Percentiles rank a stretch among this genome's conserved stretches.
These are phyloP conservation scores for Myoxocephalus aenaeus DNA, from an alignment of 2,797 vertebrate genomes.

Conservation along the genomic window DNA sequence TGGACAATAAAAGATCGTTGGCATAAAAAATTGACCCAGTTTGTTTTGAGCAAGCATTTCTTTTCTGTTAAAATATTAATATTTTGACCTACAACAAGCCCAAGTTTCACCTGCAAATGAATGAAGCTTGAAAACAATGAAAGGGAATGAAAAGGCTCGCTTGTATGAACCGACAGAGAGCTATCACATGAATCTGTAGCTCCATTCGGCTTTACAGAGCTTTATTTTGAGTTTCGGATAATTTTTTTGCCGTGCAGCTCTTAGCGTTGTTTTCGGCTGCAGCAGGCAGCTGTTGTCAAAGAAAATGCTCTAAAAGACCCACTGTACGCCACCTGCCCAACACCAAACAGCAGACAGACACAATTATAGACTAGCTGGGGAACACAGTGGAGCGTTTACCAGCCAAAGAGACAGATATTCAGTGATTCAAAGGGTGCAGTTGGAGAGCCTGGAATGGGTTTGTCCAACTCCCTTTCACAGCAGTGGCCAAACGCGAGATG, in stretches of 20 bases:
- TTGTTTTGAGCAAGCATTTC: background rate
- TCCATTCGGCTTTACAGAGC: background rate
- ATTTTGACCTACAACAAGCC: background rate
- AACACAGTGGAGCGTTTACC: background rate
- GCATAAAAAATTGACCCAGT: background rate
- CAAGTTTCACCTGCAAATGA: background rate
- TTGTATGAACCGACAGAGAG: background rate
- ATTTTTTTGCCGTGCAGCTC: background rate
- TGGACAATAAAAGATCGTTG: background rate
- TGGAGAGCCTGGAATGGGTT: conserved; percentile 4
- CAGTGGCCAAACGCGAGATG: conserved; percentile 39
- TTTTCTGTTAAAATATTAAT: background rate
- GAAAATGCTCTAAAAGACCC: background rate
- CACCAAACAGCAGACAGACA: background rate
- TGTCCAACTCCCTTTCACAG: conserved; percentile 51
- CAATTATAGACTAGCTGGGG: background rate
- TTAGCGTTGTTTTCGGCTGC: background rate
- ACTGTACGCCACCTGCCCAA: background rate
- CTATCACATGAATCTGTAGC: background rate
- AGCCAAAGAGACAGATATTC: background rate
- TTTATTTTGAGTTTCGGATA: background rate
- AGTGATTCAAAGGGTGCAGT: background rate
- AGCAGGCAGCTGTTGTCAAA: background rate
- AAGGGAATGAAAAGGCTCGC: background rate
- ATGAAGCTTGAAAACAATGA: background rate